phyloP scores from a whole-genome alignment of 2,888 invertebrate genomes.

The Mesopsocus fuscifrons region DNA sequence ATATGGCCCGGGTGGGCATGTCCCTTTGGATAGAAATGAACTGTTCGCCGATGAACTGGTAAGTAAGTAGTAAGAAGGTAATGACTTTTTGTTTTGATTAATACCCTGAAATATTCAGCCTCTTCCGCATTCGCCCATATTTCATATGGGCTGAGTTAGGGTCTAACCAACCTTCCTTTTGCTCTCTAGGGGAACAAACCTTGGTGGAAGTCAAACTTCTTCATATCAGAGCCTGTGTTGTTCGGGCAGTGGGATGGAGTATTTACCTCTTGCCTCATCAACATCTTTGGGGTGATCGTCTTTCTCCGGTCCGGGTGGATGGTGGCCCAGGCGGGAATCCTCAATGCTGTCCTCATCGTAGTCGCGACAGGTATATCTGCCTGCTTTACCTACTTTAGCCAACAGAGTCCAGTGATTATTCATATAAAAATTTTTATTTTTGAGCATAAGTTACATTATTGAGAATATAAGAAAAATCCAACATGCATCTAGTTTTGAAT shows the following conservation, averaged over 20 bases:
- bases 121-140: too few relatives aligned
- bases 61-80: slow-evolving; percentile 17
- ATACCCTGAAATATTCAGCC: too few relatives aligned
- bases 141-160: too few relatives aligned
- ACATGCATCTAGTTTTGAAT: too few relatives aligned
- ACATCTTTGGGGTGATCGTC: slow-evolving; percentile 94
- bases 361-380: slow-evolving; percentile 46
- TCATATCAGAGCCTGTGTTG: slow-evolving; percentile 84
- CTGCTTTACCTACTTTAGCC: not conserved
- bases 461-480: not conserved
- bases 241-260: slow-evolving; percentile 99
- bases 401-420: slow-evolving; percentile 1
- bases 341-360: slow-evolving; percentile 62
- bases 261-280: slow-evolving; percentile 91
- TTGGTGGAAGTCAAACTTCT: slow-evolving; percentile 96
- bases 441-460: not conserved
- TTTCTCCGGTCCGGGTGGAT: slow-evolving; percentile 96
- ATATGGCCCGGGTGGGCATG: slow-evolving; percentile 35
- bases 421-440: not conserved
- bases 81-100: too few relatives aligned
- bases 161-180: too few relatives aligned
- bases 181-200: slow-evolving; percentile 46
- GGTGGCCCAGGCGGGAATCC: slow-evolving; percentile 74
- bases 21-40: slow-evolving; percentile 74
- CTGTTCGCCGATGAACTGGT: slow-evolving; percentile 84